A percentile compares a stretch with the other conserved stretches of the same genome.
Conservation (phyloP, 1,140 invertebrate species). For the Hermatobates lingyangjiaoensis region DNA sequence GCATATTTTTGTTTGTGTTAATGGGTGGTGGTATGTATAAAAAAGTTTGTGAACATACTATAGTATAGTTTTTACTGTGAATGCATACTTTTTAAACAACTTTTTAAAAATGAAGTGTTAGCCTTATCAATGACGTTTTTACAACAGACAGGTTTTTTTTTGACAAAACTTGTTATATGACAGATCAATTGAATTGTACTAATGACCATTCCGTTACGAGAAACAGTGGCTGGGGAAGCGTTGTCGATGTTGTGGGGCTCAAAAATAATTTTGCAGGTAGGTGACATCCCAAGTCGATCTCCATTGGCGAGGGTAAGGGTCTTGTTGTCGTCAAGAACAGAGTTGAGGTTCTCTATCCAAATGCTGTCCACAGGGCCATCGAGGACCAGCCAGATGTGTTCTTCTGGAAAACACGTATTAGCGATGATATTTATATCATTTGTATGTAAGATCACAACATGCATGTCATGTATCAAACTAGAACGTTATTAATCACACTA, state of each 20-base stretch:
- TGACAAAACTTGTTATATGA: neutral
- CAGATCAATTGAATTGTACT: neutral
- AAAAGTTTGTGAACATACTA: too few species aligned
- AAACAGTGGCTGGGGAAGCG: constrained; percentile 87
- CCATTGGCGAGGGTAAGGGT: constrained; percentile 84
- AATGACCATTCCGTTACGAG: constrained; percentile 75
- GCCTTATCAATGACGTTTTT: neutral
- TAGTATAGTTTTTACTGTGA: too few species aligned
- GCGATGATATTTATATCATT: neutral
- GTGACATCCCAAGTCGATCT: constrained; percentile 78
- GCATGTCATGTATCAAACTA: too few species aligned
- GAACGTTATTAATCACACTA: too few species aligned
- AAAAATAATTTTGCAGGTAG: constrained; percentile 87
- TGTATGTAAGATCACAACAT: too few species aligned
- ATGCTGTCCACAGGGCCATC: constrained; percentile 92
- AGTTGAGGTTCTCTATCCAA: constrained; percentile 96
- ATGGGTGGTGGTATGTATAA: too few species aligned
- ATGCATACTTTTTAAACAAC: too few species aligned
- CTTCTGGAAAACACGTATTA: constrained; percentile 25
- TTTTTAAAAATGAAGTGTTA: too few species aligned
- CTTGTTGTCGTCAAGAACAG: constrained; percentile 88
- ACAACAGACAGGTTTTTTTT: neutral
- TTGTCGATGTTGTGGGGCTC: constrained; percentile 94
- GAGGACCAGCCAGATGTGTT: constrained; percentile 78
- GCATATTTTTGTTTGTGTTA: too few species aligned